Percentiles rank a stretch among this genome's conserved stretches.
Conservation (phyloP, 2,797 vertebrate species). For the Poecilia gillii region DNA sequence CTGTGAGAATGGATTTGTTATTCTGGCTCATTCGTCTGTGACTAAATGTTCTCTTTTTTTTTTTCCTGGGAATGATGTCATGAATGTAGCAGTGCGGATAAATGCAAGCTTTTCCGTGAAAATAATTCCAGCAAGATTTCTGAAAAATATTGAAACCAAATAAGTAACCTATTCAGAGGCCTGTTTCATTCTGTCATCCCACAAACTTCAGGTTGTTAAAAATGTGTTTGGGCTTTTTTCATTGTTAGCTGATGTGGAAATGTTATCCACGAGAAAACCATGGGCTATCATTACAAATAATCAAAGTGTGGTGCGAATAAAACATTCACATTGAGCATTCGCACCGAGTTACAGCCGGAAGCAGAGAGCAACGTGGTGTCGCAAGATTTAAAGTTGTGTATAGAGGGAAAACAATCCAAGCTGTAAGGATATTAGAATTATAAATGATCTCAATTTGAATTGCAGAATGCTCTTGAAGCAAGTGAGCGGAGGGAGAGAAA, state of each 20-base stretch:
- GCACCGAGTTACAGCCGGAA: conserved; percentile 24
- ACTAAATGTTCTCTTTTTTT: conserved; percentile 34
- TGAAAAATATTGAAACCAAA: conserved; percentile 14
- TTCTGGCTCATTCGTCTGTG: conserved; percentile 29
- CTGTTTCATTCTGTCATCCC: neutral
- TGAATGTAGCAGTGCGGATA: conserved; percentile 17
- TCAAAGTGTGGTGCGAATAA: conserved; percentile 18
- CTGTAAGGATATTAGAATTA: conserved; percentile 42
- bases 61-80: conserved; percentile 15
- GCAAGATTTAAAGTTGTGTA: conserved; percentile 45
- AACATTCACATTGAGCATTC: conserved; percentile 8
- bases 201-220: neutral
- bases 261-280: neutral
- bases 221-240: conserved; percentile 1
- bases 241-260: neutral
- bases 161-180: neutral
- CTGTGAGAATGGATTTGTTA: conserved; percentile 40
- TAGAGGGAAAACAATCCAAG: conserved; percentile 43
- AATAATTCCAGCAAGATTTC: conserved; percentile 3
- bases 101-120: neutral
- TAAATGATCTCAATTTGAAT: conserved; percentile 47
- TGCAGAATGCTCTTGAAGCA: conserved; percentile 38
- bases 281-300: conserved; percentile 16
- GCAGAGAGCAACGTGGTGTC: conserved; percentile 40
- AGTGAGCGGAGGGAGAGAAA: conserved; percentile 43